These are phyloP conservation scores for Folsomia manolachei DNA, from an alignment of 2,888 invertebrate species.

Conservation along the genomic window DNA sequence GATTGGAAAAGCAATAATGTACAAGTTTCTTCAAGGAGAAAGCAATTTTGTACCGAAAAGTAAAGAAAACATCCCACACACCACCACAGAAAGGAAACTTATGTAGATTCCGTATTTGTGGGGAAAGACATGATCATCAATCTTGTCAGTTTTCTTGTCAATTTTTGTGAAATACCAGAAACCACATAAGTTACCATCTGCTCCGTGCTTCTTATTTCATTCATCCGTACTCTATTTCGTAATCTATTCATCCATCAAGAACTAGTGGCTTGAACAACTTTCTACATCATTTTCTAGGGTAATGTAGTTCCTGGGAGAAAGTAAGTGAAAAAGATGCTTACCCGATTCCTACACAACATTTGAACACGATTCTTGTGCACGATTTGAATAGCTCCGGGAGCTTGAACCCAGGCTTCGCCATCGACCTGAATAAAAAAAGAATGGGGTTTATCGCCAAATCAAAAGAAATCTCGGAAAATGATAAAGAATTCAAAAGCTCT, in stretches of 20 bases:
- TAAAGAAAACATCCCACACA: too few relatives aligned
- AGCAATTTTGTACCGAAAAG: too few relatives aligned
- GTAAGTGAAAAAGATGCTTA: constrained; percentile 52
- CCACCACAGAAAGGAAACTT: too few relatives aligned
- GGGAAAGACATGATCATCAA: not conserved
- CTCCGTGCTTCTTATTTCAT: too few relatives aligned
- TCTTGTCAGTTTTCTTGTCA: not conserved
- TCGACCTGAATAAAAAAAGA: constrained; percentile 66
- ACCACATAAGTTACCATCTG: too few relatives aligned
- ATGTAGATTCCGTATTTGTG: too few relatives aligned
- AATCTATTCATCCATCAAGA: not conserved
- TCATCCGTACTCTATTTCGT: too few relatives aligned
- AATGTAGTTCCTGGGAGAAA: not conserved
- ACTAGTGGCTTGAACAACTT: not conserved
- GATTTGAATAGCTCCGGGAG: constrained; percentile 92
- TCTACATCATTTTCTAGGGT: not conserved
- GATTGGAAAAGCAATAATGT: not conserved
- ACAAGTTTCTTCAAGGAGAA: not conserved
- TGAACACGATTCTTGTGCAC: constrained; percentile 96
- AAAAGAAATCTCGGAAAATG: not conserved
- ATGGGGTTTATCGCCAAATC: not conserved
- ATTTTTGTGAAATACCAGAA: not conserved
- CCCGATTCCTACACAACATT: constrained; percentile 87
- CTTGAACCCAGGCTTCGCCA: constrained; percentile 97
- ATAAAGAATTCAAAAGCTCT: not conserved